Evolutionary conservation across 2,113 vertebrate species (phyloP).

Genomic region (Pleuronectes platessa): DNA sequence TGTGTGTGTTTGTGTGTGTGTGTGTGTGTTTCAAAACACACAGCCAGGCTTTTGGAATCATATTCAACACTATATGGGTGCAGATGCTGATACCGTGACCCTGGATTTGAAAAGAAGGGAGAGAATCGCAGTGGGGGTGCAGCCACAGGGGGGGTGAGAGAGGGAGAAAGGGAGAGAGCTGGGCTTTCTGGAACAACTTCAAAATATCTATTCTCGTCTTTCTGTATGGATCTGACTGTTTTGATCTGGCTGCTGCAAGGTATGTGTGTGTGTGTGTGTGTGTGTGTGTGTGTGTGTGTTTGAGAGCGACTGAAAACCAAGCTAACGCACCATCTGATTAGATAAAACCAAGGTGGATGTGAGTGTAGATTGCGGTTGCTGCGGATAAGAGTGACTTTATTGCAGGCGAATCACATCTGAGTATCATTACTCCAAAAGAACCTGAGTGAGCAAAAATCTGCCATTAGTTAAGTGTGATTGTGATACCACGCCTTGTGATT

Average conservation of each 20-base stretch:
- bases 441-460: slow-evolving; percentile 15
- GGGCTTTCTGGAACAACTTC: slow-evolving; percentile 66
- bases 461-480: slow-evolving; percentile 28
- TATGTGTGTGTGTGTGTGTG: slow-evolving; percentile 12
- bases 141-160: slow-evolving; percentile 41
- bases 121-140: slow-evolving; percentile 54
- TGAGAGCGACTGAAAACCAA: slow-evolving; percentile 33
- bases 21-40: slow-evolving; percentile 32
- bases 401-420: slow-evolving; percentile 57
- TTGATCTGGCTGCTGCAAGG: slow-evolving; percentile 72
- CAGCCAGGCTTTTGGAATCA: slow-evolving; percentile 54
- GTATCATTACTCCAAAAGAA: slow-evolving; percentile 37
- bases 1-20: background rate
- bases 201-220: slow-evolving; percentile 72
- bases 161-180: slow-evolving; percentile 24
- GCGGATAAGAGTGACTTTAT: slow-evolving; percentile 47
- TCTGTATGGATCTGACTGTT: slow-evolving; percentile 71
- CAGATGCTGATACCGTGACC: slow-evolving; percentile 64
- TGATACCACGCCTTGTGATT: slow-evolving; percentile 29
- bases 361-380: slow-evolving; percentile 26
- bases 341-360: slow-evolving; percentile 43
- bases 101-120: slow-evolving; percentile 58
- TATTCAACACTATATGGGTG: slow-evolving; percentile 61
- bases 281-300: slow-evolving; percentile 8
- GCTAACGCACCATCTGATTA: slow-evolving; percentile 33